phyloP scores from a whole-genome alignment of 2,888 invertebrate species.

The Drosophila meridionalis region DNA sequence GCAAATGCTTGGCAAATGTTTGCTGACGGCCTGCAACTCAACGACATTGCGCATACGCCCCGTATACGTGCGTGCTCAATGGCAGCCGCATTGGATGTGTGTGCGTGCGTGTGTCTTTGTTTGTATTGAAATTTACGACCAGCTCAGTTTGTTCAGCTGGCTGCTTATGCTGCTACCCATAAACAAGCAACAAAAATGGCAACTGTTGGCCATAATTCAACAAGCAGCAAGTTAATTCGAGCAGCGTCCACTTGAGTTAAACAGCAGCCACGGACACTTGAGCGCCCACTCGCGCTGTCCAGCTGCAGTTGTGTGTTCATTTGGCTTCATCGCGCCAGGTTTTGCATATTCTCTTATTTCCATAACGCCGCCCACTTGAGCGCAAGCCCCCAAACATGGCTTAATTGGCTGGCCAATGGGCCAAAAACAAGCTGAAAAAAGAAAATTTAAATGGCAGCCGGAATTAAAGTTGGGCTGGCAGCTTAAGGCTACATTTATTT shows the following conservation, averaged over 20 bases:
- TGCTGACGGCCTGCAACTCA: conserved; percentile 47
- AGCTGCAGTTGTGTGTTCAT: conserved; percentile 22
- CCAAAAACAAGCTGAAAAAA: conserved; percentile 21
- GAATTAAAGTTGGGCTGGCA: conserved; percentile 3
- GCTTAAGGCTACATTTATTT: conserved; percentile 20
- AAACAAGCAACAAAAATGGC: conserved; percentile 30
- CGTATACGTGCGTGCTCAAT: background rate
- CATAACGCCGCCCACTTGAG: conserved; percentile 39
- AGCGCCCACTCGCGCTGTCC: conserved; percentile 34
- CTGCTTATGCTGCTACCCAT: conserved; percentile 27
- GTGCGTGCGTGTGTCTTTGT: conserved; percentile 6
- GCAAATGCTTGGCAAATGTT: conserved; percentile 48
- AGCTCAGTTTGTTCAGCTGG: conserved; percentile 28
- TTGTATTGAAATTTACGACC: conserved; percentile 64
- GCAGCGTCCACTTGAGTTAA: conserved; percentile 46
- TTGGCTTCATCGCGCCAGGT: background rate
- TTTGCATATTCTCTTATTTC: conserved; percentile 24
- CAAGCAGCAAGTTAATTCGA: conserved; percentile 51
- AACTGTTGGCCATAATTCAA: conserved; percentile 33
- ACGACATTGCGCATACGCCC: conserved; percentile 47
- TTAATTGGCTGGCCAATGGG: conserved; percentile 58
- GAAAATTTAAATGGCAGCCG: conserved; percentile 31
- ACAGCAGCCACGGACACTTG: conserved; percentile 34
- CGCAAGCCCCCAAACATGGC: conserved; percentile 5
- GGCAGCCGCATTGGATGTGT: background rate